Base-by-base conservation (phyloP, 2,113 vertebrate genomes). In the Pygathrix nemaeus region DNA sequence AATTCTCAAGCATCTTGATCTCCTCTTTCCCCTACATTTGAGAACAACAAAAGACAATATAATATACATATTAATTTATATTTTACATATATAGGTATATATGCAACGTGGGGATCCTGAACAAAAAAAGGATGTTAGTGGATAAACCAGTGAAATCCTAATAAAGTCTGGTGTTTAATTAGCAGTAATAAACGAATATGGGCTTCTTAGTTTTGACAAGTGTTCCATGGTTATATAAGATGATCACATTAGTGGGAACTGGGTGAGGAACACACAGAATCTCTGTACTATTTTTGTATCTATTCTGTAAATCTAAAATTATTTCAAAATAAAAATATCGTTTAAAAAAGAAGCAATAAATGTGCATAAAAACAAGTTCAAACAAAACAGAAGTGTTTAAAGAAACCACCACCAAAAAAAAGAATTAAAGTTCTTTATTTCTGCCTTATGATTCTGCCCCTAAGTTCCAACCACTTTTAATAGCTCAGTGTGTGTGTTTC, bases 171-270 rank as follows among this genome's bases (percentile, higher is more conserved):
- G 40, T 84, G 30, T 72, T 84, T 55, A 68, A 30, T 30, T 32
- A 55, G 48, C 55, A 91, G 61, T 40, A 68, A 80, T n/a, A 11
- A 40, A 81, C 3, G 4, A 94, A 48, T 38, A 35, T 6, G 87
- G 30, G 45, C 79, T 88, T 96, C 64, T 97, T 82, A 88, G 45
- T 94, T 84, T 61, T 90, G 81, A 78, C 50, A 93, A 82, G 64
- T 18, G 38, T 86, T 40, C 50, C 59, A 25, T 14, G 20, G 13
- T 79, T 78, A 48, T 35, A 5, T 55, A 82, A 84, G 66, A 95
- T 61, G 43, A 96, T 82, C 78, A 78, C 61, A 66, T 40, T 45
- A 64, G 72, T 5, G 27, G 7, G 91, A 84, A 85, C 55, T 12
- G 4, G 55, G 43, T 79, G 52, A 79, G 38, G 43, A 45, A 10